Conservation (phyloP, 2,888 invertebrate species). For the Drosophila borealis region DNA sequence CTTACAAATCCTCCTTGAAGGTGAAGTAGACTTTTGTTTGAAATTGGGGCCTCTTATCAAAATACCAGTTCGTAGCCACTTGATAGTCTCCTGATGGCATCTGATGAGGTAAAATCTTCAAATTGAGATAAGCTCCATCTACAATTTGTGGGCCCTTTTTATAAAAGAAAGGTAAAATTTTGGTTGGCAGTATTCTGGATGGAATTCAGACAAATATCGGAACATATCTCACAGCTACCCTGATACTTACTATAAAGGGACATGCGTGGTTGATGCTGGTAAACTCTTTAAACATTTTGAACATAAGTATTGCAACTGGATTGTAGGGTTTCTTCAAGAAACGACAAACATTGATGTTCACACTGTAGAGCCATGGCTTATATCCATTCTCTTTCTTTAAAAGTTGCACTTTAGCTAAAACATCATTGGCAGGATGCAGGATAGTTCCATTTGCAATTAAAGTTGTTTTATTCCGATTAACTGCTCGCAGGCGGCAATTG, state of each 20-base stretch:
- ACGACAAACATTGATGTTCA: background rate
- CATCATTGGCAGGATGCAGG: conserved; percentile 5
- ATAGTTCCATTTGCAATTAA: conserved; percentile 30
- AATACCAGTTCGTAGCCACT: too few relatives aligned
- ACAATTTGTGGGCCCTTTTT: too few relatives aligned
- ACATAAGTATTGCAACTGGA: background rate
- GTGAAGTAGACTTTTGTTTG: too few relatives aligned
- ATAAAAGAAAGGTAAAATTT: too few relatives aligned
- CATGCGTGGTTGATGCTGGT: background rate
- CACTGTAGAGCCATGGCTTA: background rate
- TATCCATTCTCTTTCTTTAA: conserved; percentile 9
- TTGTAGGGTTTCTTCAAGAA: background rate
- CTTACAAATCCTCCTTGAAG: too few relatives aligned
- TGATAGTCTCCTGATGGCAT: too few relatives aligned
- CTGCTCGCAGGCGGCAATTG: conserved; percentile 45
- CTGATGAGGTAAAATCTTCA: too few relatives aligned
- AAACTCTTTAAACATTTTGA: background rate
- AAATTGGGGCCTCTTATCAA: too few relatives aligned
- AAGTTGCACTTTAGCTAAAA: conserved; percentile 18
- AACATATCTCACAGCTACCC: too few relatives aligned
- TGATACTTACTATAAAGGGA: background rate
- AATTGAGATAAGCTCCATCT: too few relatives aligned
- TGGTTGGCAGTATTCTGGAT: too few relatives aligned
- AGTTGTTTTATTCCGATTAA: conserved; percentile 28
- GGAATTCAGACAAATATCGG: too few relatives aligned